Evolutionary conservation across 2,888 invertebrate species (phyloP).

Genomic region (Tipula unca): DNA sequence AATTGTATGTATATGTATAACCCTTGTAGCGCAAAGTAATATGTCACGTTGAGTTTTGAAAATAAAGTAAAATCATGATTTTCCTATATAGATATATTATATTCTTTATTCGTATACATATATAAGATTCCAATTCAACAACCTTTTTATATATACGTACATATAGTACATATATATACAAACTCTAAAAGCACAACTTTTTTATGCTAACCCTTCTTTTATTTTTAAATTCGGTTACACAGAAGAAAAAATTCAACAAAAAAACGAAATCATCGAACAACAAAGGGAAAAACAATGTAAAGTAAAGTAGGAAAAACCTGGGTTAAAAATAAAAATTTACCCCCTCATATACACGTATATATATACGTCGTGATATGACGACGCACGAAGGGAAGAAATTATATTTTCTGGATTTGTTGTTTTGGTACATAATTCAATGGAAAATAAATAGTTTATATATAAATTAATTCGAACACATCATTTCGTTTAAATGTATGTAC

Average conservation of each 20-base stretch:
- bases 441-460: neutral
- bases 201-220: neutral
- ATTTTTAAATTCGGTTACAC: neutral
- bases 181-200: neutral
- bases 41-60: neutral
- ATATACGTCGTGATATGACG: neutral
- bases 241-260: too few relatives aligned
- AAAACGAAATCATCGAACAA: neutral
- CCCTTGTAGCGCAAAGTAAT: slow-evolving; percentile 8
- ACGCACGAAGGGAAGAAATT: neutral
- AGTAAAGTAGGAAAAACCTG: neutral
- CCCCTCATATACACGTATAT: neutral
- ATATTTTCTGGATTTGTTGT: neutral
- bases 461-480: slow-evolving; percentile 8
- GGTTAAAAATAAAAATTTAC: neutral
- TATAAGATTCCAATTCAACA: neutral
- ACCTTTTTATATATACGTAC: neutral
- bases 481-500: too few relatives aligned
- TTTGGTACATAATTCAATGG: neutral
- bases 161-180: too few relatives aligned
- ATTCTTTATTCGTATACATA: neutral
- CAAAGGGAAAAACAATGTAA: neutral
- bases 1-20: neutral
- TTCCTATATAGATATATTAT: neutral
- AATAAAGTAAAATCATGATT: neutral